These are phyloP conservation scores for Sclerurus mexicanus DNA, from an alignment of 2,113 vertebrate species.

Conservation along the genomic window DNA sequence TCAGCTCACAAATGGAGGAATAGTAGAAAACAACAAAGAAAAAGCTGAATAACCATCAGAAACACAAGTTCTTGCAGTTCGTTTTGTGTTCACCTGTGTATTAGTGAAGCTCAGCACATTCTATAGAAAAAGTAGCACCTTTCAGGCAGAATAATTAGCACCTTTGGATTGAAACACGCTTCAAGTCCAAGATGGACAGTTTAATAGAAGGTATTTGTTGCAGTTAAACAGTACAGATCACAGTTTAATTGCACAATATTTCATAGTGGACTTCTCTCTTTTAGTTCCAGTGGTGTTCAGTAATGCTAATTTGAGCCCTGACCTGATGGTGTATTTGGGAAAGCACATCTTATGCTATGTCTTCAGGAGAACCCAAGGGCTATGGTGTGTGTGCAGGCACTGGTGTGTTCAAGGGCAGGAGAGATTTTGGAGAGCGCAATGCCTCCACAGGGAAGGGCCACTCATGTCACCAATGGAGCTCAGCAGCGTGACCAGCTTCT, in stretches of 20 bases:
- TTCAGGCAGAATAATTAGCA: neutral
- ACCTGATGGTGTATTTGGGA: neutral
- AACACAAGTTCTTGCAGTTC: neutral
- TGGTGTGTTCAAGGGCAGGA: neutral
- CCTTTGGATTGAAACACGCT: neutral
- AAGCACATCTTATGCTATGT: neutral
- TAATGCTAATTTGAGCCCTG: neutral
- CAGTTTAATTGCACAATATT: neutral
- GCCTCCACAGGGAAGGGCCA: neutral
- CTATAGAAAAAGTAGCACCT: neutral
- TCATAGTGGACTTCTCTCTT: neutral
- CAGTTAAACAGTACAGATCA: neutral
- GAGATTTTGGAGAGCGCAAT: neutral
- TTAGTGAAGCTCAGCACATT: too few species aligned
- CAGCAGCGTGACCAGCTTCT: neutral
- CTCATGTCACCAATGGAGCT: rapidly evolving
- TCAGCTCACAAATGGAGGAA: neutral
- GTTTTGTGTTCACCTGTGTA: rapidly evolving
- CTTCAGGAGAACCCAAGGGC: neutral
- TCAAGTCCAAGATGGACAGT: neutral
- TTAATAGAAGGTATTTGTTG: neutral
- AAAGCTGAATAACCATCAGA: neutral
- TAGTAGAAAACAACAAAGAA: neutral
- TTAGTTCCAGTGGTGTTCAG: neutral
- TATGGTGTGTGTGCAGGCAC: neutral